These are phyloP conservation scores for Acipenser transmontanus DNA, from an alignment of 2,797 vertebrate species.

Conservation along the genomic window DNA sequence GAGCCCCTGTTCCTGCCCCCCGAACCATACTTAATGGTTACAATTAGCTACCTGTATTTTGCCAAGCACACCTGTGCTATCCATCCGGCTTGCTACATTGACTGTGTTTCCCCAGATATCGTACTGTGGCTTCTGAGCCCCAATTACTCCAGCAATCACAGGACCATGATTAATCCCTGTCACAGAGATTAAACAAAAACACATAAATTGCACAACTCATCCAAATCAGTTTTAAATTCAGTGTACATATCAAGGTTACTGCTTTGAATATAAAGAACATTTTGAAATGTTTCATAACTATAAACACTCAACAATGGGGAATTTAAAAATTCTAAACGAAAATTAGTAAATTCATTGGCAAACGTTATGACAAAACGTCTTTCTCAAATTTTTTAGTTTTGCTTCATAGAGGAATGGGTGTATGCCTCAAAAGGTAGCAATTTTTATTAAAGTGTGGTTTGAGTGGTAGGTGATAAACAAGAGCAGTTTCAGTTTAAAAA, in stretches of 20 bases:
- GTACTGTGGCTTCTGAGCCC: slow-evolving; percentile 94
- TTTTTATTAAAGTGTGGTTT: no score
- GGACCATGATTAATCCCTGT: slow-evolving; percentile 93
- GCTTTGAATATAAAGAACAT: not conserved
- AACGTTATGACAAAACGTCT: no score
- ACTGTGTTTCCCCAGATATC: slow-evolving; percentile 98
- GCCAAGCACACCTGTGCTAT: slow-evolving; percentile 89
- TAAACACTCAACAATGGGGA: not conserved
- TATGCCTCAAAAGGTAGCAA: no score
- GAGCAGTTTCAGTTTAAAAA: no score
- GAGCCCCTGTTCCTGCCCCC: no score
- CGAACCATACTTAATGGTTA: no score
- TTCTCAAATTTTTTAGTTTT: no score
- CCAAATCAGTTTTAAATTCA: no score
- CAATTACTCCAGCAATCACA: slow-evolving; percentile 92
- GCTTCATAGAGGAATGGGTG: no score
- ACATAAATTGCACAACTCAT: not conserved
- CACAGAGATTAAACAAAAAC: slow-evolving; percentile 5
- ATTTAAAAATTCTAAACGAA: no score
- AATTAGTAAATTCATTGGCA: not conserved
- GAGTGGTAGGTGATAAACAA: no score
- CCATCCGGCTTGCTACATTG: slow-evolving; percentile 95
- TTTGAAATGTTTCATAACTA: not conserved
- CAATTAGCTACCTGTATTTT: slow-evolving; percentile 80
- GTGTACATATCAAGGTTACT: no score